phyloP scores from a whole-genome alignment of 1,140 invertebrate species.

The Andricus grossulariae region DNA sequence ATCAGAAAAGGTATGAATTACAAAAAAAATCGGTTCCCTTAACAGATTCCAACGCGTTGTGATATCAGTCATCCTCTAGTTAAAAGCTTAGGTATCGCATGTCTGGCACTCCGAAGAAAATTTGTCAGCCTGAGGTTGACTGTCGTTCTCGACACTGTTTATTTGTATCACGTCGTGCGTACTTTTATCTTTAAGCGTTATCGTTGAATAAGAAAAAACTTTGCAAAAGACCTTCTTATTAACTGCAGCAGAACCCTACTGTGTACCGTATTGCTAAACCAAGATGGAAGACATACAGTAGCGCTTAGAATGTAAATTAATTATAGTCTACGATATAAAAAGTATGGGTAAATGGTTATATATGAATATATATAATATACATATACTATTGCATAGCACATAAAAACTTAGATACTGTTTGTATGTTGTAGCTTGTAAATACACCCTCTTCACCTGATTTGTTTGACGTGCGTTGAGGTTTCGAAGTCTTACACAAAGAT shows the following conservation, averaged over 20 bases:
- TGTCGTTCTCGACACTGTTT: constrained; percentile 26
- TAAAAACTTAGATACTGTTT: constrained; percentile 59
- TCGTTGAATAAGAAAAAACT: constrained; percentile 39
- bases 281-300: constrained; percentile 33
- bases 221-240: constrained; percentile 40
- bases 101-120: constrained; percentile 18
- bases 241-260: constrained; percentile 54
- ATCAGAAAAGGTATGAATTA: not conserved
- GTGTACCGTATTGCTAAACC: constrained; percentile 35
- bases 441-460: constrained; percentile 48
- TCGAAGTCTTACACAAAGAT: constrained; percentile 21
- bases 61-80: constrained; percentile 11
- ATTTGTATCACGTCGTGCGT: constrained; percentile 28
- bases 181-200: constrained; percentile 51
- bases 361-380: constrained; percentile 42
- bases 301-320: constrained; percentile 47
- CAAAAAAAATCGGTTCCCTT: constrained; percentile 1
- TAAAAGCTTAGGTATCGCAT: not conserved
- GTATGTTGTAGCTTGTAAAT: constrained; percentile 60
- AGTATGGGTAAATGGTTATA: constrained; percentile 34
- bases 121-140: not conserved
- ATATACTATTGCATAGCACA: constrained; percentile 60
- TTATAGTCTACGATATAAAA: constrained; percentile 42
- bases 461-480: constrained; percentile 22
- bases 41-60: not conserved